A percentile compares a stretch with the other conserved stretches of the same genome.
Conservation (phyloP, 2,113 vertebrate species). For the Hiodon alosoides region DNA sequence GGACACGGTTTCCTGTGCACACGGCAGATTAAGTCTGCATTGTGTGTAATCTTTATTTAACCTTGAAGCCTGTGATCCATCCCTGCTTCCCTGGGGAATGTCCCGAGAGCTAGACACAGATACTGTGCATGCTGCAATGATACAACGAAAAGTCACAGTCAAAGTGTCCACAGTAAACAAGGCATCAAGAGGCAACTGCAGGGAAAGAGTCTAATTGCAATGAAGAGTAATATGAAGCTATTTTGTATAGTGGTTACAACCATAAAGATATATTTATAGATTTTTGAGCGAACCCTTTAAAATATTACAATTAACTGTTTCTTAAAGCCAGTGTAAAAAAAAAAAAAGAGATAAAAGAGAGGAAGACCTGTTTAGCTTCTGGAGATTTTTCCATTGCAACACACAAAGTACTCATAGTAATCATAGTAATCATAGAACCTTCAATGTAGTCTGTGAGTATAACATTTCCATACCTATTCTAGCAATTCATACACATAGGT, state of each 20-base stretch:
- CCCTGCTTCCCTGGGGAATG: not conserved
- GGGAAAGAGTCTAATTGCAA: no score
- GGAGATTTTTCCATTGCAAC: not conserved
- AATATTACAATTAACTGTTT: no score
- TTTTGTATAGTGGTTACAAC: no score
- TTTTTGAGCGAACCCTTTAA: no score
- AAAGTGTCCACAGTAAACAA: no score
- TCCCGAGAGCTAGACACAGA: not conserved
- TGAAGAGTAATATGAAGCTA: no score
- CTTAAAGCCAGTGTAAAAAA: no score
- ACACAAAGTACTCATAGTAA: not conserved
- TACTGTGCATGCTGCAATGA: not conserved
- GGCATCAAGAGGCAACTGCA: no score
- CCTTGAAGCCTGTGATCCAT: not conserved
- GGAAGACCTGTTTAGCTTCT: conserved; percentile 1
- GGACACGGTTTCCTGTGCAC: conserved; percentile 11
- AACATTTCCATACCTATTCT: conserved; percentile 7
- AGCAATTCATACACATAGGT: not conserved
- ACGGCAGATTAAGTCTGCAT: conserved; percentile 30
- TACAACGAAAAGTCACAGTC: not conserved
- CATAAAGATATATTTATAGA: no score
- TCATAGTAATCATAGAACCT: conserved; percentile 8
- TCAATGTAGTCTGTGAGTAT: conserved; percentile 9
- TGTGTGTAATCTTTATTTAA: conserved; percentile 34
- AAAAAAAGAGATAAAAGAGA: no score